Conservation (phyloP, 1,140 invertebrate genomes). For the Drosophila sechellia region DNA sequence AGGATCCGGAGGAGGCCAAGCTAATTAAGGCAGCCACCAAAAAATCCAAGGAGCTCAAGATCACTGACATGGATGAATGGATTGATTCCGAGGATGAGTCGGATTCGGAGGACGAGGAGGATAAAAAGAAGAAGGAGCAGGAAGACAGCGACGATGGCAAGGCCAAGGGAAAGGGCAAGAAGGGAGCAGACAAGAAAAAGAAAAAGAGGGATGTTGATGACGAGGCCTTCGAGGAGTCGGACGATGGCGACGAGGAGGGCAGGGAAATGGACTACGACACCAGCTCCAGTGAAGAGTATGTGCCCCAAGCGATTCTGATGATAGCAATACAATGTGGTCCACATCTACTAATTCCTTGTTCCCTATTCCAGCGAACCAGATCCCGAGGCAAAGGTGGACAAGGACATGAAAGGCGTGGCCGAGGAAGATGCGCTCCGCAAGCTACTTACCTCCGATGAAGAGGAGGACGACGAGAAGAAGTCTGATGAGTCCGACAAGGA, state of each 20-base stretch:
- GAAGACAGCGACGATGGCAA: slow-evolving; percentile 87
- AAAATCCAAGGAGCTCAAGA: slow-evolving; percentile 90
- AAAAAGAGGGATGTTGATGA: slow-evolving; percentile 91
- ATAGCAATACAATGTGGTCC: neutral
- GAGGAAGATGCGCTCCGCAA: slow-evolving; percentile 95
- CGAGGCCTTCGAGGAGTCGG: slow-evolving; percentile 97
- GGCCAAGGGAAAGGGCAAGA: slow-evolving; percentile 87
- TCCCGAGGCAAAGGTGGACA: slow-evolving; percentile 89
- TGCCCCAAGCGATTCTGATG: neutral
- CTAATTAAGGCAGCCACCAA: slow-evolving; percentile 78
- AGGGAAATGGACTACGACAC: slow-evolving; percentile 95
- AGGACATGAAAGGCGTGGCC: slow-evolving; percentile 92
- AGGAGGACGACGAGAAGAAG: slow-evolving; percentile 92
- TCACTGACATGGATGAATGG: slow-evolving; percentile 98
- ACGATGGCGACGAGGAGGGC: slow-evolving; percentile 98
- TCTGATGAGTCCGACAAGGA: slow-evolving; percentile 87
- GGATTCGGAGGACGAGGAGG: slow-evolving; percentile 87
- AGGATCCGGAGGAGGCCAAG: slow-evolving; percentile 87
- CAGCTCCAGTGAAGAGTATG: slow-evolving; percentile 90
- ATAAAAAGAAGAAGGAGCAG: slow-evolving; percentile 88
- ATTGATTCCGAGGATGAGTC: slow-evolving; percentile 92
- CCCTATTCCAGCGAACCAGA: slow-evolving; percentile 88
- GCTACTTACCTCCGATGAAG: slow-evolving; percentile 95
- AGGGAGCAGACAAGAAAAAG: slow-evolving; percentile 89
- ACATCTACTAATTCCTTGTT: neutral